Conservation (phyloP, 1,140 invertebrate genomes). For the Bombyx mori region ASM3026992v2 NC_085115.1:9656501-9657000, state of each 20-base stretch:
- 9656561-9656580: constrained; percentile 58
- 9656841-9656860: constrained; percentile 47
- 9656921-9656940: constrained; percentile 3
- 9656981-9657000: constrained; percentile 8
- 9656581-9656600: constrained; percentile 56
- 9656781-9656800: constrained; percentile 65
- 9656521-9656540: constrained; percentile 60
- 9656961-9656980: constrained; percentile 10
- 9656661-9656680: too few relatives aligned
- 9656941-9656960: neutral
- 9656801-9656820: constrained; percentile 70
- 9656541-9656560: constrained; percentile 53
- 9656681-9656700: constrained; percentile 30
- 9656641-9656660: neutral
- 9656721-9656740: constrained; percentile 66
- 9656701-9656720: constrained; percentile 65
- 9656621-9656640: constrained; percentile 14
- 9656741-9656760: constrained; percentile 70
- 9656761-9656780: constrained; percentile 70
- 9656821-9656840: constrained; percentile 67
- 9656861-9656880: constrained; percentile 53
- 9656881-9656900: constrained; percentile 21
- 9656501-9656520: constrained; percentile 65
- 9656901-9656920: constrained; percentile 2
- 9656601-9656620: constrained; percentile 49